Conservation (phyloP, 2,888 invertebrate species). For the Macropis europaea region DNA sequence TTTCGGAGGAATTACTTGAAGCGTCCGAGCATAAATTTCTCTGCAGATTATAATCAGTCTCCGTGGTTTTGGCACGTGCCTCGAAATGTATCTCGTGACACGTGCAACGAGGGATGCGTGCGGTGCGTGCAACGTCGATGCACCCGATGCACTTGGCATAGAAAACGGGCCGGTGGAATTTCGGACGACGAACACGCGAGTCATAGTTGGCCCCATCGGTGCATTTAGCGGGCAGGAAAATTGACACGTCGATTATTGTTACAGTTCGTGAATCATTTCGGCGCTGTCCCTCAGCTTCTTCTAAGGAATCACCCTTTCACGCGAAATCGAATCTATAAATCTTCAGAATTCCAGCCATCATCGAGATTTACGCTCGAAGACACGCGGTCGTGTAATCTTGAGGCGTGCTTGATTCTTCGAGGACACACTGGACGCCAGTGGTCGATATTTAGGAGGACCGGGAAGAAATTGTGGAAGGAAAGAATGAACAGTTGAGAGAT, state of each 20-base stretch:
- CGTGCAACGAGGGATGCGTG: slow-evolving; percentile 2
- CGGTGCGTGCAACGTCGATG: slow-evolving; percentile 15
- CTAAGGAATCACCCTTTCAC: too few species aligned
- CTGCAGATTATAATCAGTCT: not conserved
- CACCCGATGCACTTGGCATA: slow-evolving; percentile 50
- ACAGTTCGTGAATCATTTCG: slow-evolving; percentile 23
- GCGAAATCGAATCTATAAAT: too few species aligned
- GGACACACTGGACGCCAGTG: too few species aligned
- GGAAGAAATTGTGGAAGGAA: too few species aligned
- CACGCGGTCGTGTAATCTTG: too few species aligned
- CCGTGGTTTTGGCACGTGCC: slow-evolving; percentile 28
- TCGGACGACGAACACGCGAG: slow-evolving; percentile 20
- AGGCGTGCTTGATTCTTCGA: too few species aligned
- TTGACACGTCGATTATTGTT: not conserved
- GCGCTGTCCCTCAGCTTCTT: not conserved
- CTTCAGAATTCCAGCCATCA: too few species aligned
- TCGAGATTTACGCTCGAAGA: too few species aligned
- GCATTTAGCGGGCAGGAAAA: slow-evolving; percentile 8
- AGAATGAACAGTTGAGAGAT: too few species aligned
- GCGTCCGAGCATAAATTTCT: not conserved
- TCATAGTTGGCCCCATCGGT: slow-evolving; percentile 9
- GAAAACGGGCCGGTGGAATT: slow-evolving; percentile 39
- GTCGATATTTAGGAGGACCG: too few species aligned
- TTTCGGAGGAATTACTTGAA: not conserved
- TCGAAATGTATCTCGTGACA: not conserved